phyloP scores from a whole-genome alignment of 2,113 vertebrate species.

The Pholis gunnellus region DNA sequence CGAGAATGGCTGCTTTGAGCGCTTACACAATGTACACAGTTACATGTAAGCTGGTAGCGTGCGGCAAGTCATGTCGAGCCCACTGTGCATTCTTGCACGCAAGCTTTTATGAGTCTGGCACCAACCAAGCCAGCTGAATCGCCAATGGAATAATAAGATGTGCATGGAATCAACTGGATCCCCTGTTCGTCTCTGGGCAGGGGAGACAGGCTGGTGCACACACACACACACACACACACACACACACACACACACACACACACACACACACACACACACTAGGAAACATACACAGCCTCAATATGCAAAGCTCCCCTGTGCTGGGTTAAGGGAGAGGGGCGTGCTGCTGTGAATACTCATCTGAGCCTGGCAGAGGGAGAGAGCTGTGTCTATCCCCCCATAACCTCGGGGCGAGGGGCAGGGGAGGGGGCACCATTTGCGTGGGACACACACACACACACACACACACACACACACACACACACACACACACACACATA shows the following conservation, averaged over 20 bases:
- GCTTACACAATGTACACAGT: constrained; percentile 22
- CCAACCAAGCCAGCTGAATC: constrained; percentile 62
- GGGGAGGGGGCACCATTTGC: constrained; percentile 70
- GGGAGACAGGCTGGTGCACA: constrained; percentile 38
- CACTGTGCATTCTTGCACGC: constrained; percentile 55
- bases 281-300: constrained; percentile 66
- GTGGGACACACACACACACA: constrained; percentile 74
- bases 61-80: constrained; percentile 52
- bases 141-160: constrained; percentile 72
- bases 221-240: constrained; percentile 22
- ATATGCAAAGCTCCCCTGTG: constrained; percentile 81
- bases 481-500: constrained; percentile 77
- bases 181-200: constrained; percentile 61
- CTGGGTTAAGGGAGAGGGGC: constrained; percentile 76
- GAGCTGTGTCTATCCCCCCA: constrained; percentile 76
- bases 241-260: constrained; percentile 40
- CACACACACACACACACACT: constrained; percentile 55
- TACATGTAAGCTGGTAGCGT: constrained; percentile 32
- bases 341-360: constrained; percentile 83
- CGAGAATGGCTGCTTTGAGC: constrained; percentile 16
- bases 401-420: constrained; percentile 78
- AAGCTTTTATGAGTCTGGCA: constrained; percentile 50
- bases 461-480: constrained; percentile 56
- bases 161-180: constrained; percentile 74
- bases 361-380: constrained; percentile 76